Conservation (phyloP, 2,797 vertebrate species). For the Florisuga fusca region DNA sequence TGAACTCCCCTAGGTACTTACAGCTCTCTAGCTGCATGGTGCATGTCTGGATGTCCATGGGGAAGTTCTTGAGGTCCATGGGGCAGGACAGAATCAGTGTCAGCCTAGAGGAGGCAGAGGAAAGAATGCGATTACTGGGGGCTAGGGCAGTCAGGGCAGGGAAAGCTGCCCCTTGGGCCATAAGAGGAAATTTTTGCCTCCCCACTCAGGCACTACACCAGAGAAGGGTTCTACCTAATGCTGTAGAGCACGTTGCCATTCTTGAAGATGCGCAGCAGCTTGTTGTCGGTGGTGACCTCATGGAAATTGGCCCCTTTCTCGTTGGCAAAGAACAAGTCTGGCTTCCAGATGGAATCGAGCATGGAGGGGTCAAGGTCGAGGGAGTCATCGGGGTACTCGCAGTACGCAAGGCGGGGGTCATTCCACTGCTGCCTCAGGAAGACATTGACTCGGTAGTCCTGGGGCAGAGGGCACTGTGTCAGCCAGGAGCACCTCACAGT, state of each 20-base stretch:
- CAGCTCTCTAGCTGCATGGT: constrained; percentile 97
- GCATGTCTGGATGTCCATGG: constrained; percentile 96
- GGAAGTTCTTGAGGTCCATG: constrained; percentile 98
- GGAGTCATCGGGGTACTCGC: constrained; percentile 91
- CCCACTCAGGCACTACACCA: not conserved
- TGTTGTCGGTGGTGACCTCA: constrained; percentile 94
- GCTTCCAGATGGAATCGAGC: constrained; percentile 97
- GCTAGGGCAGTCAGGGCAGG: not conserved
- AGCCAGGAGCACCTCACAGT: accelerated
- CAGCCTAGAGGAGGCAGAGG: constrained; percentile 81
- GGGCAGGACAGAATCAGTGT: constrained; percentile 93
- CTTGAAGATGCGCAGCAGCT: constrained; percentile 93
- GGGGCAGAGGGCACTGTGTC: not conserved
- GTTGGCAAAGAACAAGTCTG: constrained; percentile 94
- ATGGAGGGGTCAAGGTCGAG: constrained; percentile 94
- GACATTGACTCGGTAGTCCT: constrained; percentile 95
- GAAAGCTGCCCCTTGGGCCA: accelerated
- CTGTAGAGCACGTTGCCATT: constrained; percentile 94
- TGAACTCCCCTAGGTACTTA: constrained; percentile 77
- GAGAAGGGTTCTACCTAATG: constrained; percentile 83
- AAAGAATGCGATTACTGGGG: not conserved
- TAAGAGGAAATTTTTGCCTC: not conserved
- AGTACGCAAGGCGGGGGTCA: constrained; percentile 91
- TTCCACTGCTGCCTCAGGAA: constrained; percentile 95
- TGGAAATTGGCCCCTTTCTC: constrained; percentile 97